phyloP scores from a whole-genome alignment of 2,113 vertebrate genomes.

The Brienomyrus brachyistius region DNA sequence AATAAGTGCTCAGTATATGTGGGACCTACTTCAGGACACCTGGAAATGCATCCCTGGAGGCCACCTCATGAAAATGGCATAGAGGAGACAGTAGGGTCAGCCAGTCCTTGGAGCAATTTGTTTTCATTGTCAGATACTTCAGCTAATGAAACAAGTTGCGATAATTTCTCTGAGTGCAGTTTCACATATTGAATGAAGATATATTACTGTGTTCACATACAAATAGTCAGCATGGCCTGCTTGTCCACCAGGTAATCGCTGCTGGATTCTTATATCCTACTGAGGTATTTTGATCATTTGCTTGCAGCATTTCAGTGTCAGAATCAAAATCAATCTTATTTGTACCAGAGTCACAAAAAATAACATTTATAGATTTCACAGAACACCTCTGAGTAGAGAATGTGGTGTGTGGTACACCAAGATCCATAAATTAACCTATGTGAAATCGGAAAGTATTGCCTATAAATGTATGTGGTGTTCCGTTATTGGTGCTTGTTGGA shows the following conservation, averaged over 20 bases:
- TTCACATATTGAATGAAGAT: neutral
- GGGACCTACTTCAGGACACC: neutral
- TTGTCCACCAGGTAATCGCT: neutral
- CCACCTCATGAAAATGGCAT: neutral
- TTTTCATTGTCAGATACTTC: neutral
- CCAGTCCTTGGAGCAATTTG: neutral
- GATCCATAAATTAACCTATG: neutral
- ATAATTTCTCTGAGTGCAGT: neutral
- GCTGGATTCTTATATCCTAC: neutral
- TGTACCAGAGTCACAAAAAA: neutral
- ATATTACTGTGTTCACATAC: neutral
- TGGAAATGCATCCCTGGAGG: neutral
- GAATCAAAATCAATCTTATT: neutral
- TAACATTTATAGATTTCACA: neutral
- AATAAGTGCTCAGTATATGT: neutral
- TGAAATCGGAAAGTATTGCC: neutral
- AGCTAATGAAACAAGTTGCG: neutral
- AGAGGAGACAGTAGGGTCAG: neutral
- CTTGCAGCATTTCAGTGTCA: neutral
- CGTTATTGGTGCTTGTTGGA: neutral
- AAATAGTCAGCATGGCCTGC: neutral
- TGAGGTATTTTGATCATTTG: neutral
- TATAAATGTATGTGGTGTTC: neutral
- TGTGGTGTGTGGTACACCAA: neutral
- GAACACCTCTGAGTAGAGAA: neutral